These are phyloP conservation scores for Gasterosteus aculeatus DNA, from an alignment of 2,113 vertebrate species.

Conservation along the genomic window DNA sequence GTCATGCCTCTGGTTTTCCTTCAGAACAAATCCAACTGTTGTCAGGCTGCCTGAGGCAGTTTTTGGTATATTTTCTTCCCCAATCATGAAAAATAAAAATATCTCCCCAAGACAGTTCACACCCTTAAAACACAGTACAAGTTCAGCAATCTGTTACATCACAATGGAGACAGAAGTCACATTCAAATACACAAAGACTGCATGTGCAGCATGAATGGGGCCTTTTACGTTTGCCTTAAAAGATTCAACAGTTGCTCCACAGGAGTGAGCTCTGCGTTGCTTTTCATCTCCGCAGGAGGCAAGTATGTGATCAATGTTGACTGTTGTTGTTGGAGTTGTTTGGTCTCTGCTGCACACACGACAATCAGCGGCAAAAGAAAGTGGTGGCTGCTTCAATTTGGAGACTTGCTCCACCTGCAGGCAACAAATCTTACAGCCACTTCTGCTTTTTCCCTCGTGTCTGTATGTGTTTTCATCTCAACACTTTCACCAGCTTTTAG, in stretches of 20 bases:
- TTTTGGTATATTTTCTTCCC: not conserved
- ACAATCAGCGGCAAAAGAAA: not conserved
- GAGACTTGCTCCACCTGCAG: constrained; percentile 7
- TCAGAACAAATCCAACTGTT: constrained; percentile 33
- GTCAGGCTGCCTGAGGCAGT: constrained; percentile 1
- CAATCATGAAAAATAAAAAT: not conserved
- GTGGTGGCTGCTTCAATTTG: not conserved
- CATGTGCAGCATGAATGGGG: not conserved
- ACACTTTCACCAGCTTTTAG: not conserved
- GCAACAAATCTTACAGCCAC: not conserved
- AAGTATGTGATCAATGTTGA: constrained; percentile 38
- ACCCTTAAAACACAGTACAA: not conserved
- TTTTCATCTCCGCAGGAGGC: constrained; percentile 90
- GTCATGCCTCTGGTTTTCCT: constrained; percentile 29
- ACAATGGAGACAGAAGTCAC: not conserved
- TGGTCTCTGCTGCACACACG: not conserved
- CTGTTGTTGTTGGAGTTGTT: not conserved
- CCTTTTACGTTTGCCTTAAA: constrained; percentile 59
- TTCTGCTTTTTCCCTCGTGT: not conserved
- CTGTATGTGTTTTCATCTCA: not conserved
- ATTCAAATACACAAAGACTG: not conserved
- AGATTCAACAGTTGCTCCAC: constrained; percentile 88
- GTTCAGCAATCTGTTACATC: not conserved
- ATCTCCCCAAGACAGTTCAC: not conserved
- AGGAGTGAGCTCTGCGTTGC: constrained; percentile 86